Conservation (phyloP, 2,113 vertebrate species). For the Tetrao urogallus region DNA sequence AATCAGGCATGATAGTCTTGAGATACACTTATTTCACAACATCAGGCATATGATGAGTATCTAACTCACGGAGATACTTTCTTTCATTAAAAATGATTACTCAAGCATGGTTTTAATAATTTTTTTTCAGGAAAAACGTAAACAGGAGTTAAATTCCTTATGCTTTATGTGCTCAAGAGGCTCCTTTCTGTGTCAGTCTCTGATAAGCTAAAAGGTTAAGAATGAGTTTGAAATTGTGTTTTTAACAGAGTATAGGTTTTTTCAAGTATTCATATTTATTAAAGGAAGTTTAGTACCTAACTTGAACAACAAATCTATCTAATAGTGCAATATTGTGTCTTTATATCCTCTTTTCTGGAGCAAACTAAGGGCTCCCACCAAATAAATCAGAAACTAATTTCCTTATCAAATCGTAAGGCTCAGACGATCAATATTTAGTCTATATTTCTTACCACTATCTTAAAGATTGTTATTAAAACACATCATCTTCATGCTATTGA, state of each 20-base stretch:
- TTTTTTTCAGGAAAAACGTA: neutral
- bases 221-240: neutral
- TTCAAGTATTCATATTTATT: neutral
- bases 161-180: neutral
- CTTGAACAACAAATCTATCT: conserved; percentile 1
- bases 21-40: conserved; percentile 16
- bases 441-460: neutral
- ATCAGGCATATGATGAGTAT: neutral
- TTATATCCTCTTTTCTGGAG: neutral
- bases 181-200: neutral
- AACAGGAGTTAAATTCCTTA: neutral
- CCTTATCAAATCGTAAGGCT: neutral
- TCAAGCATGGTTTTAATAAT: neutral
- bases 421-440: neutral
- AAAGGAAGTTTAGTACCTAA: neutral
- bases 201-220: neutral
- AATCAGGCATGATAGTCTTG: conserved; percentile 29
- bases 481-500: neutral
- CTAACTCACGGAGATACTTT: neutral
- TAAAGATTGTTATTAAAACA: neutral
- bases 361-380: neutral
- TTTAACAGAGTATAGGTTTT: neutral
- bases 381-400: neutral
- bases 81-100: conserved; percentile 48
- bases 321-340: neutral